A percentile compares a stretch with the other conserved stretches of the same genome.
Conservation (phyloP, 2,113 vertebrate genomes). For the Crotophaga sulcirostris region DNA sequence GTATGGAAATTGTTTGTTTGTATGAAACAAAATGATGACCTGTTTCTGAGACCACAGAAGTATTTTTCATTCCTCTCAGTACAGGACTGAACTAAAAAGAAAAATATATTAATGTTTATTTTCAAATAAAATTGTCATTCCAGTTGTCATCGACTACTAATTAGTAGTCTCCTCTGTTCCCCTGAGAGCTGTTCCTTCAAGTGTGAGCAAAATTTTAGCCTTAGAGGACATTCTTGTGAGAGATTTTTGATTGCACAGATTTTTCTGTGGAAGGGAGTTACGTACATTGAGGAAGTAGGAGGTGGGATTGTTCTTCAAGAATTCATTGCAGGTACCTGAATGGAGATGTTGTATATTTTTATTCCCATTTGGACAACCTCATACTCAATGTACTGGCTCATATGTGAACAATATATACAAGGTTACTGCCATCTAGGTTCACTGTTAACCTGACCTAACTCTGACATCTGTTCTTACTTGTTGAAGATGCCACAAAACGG, state of each 20-base stretch:
- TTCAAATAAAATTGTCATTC: not conserved
- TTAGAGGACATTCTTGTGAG: not conserved
- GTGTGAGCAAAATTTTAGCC: not conserved
- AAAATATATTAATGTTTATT: not conserved
- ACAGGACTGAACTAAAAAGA: not conserved
- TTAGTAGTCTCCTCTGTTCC: not conserved
- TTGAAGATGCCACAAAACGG: too few relatives aligned
- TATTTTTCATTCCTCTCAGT: not conserved
- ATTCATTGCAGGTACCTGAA: not conserved
- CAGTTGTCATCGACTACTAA: not conserved
- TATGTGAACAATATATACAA: accelerated
- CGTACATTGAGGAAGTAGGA: not conserved
- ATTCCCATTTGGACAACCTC: not conserved
- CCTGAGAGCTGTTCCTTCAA: not conserved
- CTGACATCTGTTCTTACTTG: too few relatives aligned
- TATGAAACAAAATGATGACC: not conserved
- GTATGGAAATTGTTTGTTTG: not conserved
- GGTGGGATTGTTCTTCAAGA: not conserved
- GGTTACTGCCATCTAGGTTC: not conserved
- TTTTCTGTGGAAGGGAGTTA: not conserved
- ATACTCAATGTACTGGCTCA: accelerated
- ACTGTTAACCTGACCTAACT: not conserved
- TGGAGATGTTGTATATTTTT: not conserved
- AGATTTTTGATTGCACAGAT: not conserved
- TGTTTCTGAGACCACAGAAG: not conserved